These are phyloP conservation scores for Clarias fuscus DNA, from an alignment of 2,797 vertebrate genomes.

Conservation along the genomic window DNA sequence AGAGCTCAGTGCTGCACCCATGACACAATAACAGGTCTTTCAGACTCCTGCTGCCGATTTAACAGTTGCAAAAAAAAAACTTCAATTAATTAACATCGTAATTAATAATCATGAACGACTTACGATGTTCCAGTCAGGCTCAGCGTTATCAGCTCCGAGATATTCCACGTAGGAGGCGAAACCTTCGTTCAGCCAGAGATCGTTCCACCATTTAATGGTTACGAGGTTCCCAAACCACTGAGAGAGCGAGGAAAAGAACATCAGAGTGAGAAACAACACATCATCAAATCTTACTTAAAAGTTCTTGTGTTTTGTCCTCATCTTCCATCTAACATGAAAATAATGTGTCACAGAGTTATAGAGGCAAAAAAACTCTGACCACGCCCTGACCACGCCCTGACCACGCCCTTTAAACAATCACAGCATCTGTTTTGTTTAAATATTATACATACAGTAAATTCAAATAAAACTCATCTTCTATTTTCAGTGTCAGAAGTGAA, in stretches of 20 bases:
- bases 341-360: neutral
- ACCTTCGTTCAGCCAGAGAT: slow-evolving; percentile 95
- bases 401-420: neutral
- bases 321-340: neutral
- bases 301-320: neutral
- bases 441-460: neutral
- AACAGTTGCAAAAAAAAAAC: neutral
- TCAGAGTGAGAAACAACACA: neutral
- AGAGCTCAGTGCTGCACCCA: neutral
- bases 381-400: neutral
- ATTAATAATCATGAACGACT: slow-evolving; percentile 44
- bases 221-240: slow-evolving; percentile 98
- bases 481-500: neutral
- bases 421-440: neutral
- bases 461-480: neutral
- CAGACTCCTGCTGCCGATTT: neutral
- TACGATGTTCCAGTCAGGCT: slow-evolving; percentile 81
- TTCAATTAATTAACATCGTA: neutral
- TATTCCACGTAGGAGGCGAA: slow-evolving; percentile 94
- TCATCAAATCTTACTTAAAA: too few relatives aligned
- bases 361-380: neutral
- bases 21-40: neutral
- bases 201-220: slow-evolving; percentile 92
- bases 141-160: slow-evolving; percentile 78
- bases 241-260: neutral